Evolutionary conservation across 2,113 vertebrate species (phyloP), one percentile per base, ranked within the genome.

Genomic region (Physeter macrocephalus): DNA sequence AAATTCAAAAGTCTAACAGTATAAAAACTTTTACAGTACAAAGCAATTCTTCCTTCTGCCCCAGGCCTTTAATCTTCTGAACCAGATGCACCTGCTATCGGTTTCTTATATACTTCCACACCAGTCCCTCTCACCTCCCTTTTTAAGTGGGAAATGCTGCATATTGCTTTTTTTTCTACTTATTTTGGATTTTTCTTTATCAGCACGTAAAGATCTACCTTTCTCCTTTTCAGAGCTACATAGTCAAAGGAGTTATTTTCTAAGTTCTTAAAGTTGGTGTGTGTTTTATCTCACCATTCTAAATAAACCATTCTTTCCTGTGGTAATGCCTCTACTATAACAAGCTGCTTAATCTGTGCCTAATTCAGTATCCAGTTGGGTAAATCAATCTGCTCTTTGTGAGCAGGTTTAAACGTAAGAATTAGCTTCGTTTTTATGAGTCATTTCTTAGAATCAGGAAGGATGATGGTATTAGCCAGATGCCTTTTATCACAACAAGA

Each of bases 361-460:
- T 57, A 2, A 9, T 39, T 90, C 23, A 0, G 49, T 21, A 27
- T 21, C 29, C 29, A 36, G 12, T 54, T 0, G 41, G 52, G 66
- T 21, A 52, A 36, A 84, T 81, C 71, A 67, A 31, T 66, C 39
- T 27, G 43, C 41, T 64, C 88, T 94, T 93, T 93, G 69, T 67
- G 54, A 77, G 36, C 52, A 13, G 77, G n/a, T 41, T 64, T 67
- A 57, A 64, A n/a, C 49, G 52, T 46, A 29, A 69, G 62, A 49
- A 20, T 67, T 74, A 49, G 49, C 41, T 89, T 80, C 29, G 1
- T 36, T 66, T 96, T 85, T 88, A 25, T 39, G 74, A 93, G 77
- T 64, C 69, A 46, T 86, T 83, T 97, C 87, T 93, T 59, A 88
- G 62, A 93, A 77, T 88, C 25, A 46, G 54, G 66, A 84, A 8